Evolutionary conservation across 2,888 invertebrate species (phyloP), one percentile per base, ranked within the genome.

Genomic region (Cryptocephalus primarius): DNA sequence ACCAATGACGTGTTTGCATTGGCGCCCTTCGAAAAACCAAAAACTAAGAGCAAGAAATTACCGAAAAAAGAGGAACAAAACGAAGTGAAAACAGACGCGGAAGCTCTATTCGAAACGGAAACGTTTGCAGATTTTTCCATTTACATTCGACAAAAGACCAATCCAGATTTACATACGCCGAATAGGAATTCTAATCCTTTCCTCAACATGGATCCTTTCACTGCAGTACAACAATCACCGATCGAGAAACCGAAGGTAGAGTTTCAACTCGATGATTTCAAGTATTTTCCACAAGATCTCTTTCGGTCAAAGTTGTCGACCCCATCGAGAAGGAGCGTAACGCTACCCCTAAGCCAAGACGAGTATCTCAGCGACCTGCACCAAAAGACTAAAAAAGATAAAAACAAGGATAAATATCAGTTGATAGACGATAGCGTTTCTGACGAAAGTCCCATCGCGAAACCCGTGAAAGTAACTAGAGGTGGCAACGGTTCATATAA

Each of bases 1-100:
- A 52, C 73, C 1, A 69, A 70, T 11, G 84, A 85, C 58, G 82
- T 85, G 0, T 85, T 85, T 63, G 82, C 83, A 1, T 67, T 80
- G 67, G 84, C 84, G 0, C 85, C 85, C 1, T 85, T 85, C 55
- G 69, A 68, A 1, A 69, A 67, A 40, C 53, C 65, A 0, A 56
- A 49, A 49, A 38, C 33, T 33, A 56, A 55, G 36, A 55, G 50
- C 10, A 51, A 43, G 12, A 38, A 47, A 33, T 47, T 47, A 32
- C 10, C 32, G 13, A 45, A 49, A 13, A 38, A 45, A 22, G 38
- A 46, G 11, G 14, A 43, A 36, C 31, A 40, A 12, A 33, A 9
- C 8, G 44, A 46, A 32, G 45, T 41, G n/a, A 42, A 45, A 34
- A 14, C 46, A 11, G 43, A 45, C 12, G 12, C 33, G 32, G 8